Evolutionary conservation across 2,113 vertebrate species (phyloP).

Genomic region (Centropus bengalensis): DNA sequence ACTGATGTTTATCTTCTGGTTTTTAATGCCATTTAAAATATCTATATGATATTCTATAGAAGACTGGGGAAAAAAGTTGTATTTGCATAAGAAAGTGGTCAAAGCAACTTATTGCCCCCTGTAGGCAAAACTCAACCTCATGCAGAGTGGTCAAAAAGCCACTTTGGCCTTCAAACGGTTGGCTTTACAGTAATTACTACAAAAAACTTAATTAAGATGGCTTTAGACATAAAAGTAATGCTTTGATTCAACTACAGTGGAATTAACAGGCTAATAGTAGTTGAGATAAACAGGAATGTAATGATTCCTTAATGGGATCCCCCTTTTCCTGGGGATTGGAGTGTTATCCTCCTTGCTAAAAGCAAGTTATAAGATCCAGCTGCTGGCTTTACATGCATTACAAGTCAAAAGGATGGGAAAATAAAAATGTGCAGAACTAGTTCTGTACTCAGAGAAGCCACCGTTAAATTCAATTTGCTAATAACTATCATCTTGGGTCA

Average conservation of each 20-base stretch:
- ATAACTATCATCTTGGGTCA: neutral
- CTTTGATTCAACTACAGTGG: neutral
- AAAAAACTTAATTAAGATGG: neutral
- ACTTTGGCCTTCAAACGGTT: neutral
- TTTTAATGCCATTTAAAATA: neutral
- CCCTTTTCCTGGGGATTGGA: neutral
- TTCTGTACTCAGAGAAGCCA: neutral
- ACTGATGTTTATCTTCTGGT: neutral
- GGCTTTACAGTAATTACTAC: neutral
- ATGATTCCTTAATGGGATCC: neutral
- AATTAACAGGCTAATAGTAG: neutral
- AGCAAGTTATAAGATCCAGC: neutral
- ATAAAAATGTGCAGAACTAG: neutral
- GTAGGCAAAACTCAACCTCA: neutral
- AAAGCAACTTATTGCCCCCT: neutral
- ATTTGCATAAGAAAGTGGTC: neutral
- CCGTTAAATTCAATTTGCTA: neutral
- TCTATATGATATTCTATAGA: neutral
- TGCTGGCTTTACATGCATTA: neutral
- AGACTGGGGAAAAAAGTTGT: neutral
- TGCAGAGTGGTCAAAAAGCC: neutral
- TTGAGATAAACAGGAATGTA: neutral
- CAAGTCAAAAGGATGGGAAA: neutral
- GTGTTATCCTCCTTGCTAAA: neutral
- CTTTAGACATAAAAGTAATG: neutral